Evolutionary conservation across 2,113 vertebrate species (phyloP).

Genomic region (Macrotus californicus): DNA sequence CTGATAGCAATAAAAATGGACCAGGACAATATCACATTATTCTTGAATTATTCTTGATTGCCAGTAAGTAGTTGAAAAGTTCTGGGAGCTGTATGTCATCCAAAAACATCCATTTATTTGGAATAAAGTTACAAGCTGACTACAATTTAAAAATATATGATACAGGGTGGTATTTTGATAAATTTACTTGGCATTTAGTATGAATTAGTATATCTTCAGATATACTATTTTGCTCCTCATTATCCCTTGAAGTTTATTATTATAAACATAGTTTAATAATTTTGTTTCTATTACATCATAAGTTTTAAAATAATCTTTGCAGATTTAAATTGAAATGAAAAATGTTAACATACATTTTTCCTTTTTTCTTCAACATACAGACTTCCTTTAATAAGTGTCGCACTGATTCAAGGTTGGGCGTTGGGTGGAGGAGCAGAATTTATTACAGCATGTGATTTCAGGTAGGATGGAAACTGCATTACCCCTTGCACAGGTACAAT

Average conservation of each 20-base stretch:
- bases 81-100: not conserved
- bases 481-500: not conserved
- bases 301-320: not conserved
- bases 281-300: not conserved
- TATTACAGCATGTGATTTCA: constrained; percentile 95
- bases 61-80: not conserved
- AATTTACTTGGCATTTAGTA: not conserved
- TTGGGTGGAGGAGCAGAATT: constrained; percentile 95
- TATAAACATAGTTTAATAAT: constrained; percentile 3
- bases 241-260: not conserved
- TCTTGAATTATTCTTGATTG: not conserved
- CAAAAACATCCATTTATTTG: not conserved
- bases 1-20: not conserved
- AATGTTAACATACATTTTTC: not conserved
- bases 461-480: constrained; percentile 77
- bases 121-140: not conserved
- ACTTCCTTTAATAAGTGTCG: constrained; percentile 92
- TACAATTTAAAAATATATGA: not conserved
- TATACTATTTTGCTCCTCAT: not conserved
- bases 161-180: not conserved
- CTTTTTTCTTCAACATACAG: constrained; percentile 75
- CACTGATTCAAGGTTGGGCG: constrained; percentile 91
- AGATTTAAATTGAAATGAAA: constrained; percentile 12
- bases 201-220: not conserved
- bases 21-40: not conserved